Conservation (phyloP, 2,797 vertebrate genomes). For the Syndactyla subalaris region DNA sequence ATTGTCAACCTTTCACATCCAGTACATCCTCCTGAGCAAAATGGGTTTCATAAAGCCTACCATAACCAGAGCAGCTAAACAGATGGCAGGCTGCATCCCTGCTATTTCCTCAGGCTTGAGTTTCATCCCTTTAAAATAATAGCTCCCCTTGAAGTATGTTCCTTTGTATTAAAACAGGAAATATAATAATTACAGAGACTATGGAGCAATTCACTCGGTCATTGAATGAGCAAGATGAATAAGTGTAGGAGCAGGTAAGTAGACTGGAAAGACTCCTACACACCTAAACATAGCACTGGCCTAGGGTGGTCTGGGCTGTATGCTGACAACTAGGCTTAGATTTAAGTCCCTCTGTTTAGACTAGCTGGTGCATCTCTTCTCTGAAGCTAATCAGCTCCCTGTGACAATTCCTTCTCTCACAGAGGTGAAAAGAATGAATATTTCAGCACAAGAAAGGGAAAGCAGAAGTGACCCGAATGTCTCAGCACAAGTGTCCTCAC, state of each 20-base stretch:
- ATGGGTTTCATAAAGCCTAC: slow-evolving; percentile 5
- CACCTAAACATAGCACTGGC: background rate
- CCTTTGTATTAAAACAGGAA: background rate
- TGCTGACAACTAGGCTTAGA: background rate
- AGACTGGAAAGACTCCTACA: background rate
- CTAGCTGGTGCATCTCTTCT: background rate
- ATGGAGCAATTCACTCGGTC: background rate
- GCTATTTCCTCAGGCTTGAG: background rate
- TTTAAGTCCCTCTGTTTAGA: background rate
- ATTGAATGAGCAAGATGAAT: background rate
- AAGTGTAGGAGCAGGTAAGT: background rate
- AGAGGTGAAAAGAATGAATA: background rate
- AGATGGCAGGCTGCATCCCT: background rate
- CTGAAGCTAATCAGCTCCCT: background rate
- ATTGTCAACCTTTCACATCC: slow-evolving; percentile 18
- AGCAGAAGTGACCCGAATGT: background rate
- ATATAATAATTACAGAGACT: background rate
- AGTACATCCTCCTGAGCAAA: slow-evolving; percentile 30
- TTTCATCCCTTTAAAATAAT: background rate
- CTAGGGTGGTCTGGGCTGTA: background rate
- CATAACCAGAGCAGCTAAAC: background rate
- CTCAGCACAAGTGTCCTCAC: accelerated
- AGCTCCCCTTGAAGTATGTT: background rate
- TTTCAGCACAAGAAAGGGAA: background rate
- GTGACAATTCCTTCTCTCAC: background rate